phyloP scores from a whole-genome alignment of 2,888 invertebrate species.

The Dyspetes luteomarginatus region DNA sequence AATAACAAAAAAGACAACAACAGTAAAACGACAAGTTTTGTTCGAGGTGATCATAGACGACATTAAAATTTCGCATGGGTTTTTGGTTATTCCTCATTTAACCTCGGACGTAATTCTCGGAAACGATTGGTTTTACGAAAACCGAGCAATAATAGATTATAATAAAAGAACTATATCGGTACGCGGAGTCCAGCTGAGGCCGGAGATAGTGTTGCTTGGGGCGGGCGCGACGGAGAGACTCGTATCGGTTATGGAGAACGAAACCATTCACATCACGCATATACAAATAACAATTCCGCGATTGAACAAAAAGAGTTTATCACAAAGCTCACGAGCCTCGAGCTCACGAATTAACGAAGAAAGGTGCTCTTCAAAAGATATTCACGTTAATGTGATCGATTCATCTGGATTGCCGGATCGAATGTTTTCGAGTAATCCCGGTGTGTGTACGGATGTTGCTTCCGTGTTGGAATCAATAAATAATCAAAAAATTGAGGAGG shows the following conservation, averaged over 20 bases:
- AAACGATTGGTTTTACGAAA: conserved; percentile 4
- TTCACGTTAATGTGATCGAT: no score
- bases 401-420: no score
- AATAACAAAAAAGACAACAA: no score
- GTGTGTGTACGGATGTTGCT: no score
- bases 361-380: no score
- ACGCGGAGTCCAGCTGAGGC: background rate
- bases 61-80: background rate
- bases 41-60: background rate
- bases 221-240: background rate
- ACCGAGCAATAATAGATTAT: conserved; percentile 9
- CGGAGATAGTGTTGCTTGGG: conserved; percentile 16
- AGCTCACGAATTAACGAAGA: no score
- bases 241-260: background rate
- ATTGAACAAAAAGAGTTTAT: background rate
- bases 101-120: conserved; percentile 17
- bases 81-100: conserved; percentile 12
- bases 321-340: background rate
- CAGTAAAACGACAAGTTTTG: background rate
- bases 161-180: background rate
- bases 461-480: no score
- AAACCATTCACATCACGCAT: background rate
- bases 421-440: no score
- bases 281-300: background rate
- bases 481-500: no score